These are phyloP conservation scores for Diadegma fenestrale DNA, from an alignment of 2,888 invertebrate genomes.

Conservation along the genomic window DNA sequence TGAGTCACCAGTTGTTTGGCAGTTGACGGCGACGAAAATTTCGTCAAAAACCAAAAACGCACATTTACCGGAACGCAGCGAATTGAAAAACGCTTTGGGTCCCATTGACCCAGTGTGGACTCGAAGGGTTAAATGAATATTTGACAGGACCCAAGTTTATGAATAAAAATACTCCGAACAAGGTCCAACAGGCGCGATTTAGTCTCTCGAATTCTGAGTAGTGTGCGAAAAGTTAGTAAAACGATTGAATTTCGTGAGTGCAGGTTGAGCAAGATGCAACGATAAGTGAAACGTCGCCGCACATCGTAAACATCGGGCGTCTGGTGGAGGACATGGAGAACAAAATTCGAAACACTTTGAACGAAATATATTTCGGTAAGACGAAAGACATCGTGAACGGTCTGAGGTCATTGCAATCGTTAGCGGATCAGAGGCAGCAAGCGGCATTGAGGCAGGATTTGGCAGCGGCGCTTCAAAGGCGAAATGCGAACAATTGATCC, in stretches of 20 bases:
- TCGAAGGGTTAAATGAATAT: no score
- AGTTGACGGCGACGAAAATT: no score
- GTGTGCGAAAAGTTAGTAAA: background rate
- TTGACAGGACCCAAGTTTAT: no score
- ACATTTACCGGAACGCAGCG: no score
- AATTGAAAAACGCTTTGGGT: no score
- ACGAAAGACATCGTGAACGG: slow-evolving; percentile 99
- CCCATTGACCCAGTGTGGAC: no score
- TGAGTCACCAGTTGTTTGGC: no score
- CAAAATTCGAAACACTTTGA: slow-evolving; percentile 98
- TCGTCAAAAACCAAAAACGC: no score
- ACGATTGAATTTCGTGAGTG: slow-evolving; percentile 64
- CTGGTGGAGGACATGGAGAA: slow-evolving; percentile 99
- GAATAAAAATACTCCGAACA: no score
- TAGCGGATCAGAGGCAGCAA: slow-evolving; percentile 94
- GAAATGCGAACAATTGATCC: slow-evolving; percentile 89
- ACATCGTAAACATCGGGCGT: slow-evolving; percentile 99
- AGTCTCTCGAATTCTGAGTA: background rate
- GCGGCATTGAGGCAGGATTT: slow-evolving; percentile 94
- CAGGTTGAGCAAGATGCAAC: slow-evolving; percentile 96
- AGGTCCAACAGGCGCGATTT: background rate
- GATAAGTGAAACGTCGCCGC: slow-evolving; percentile 97
- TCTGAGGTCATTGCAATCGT: slow-evolving; percentile 92
- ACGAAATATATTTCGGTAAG: slow-evolving; percentile 99
- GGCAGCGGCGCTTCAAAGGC: slow-evolving; percentile 92